Base-by-base conservation (phyloP, 2,797 vertebrate genomes). In the Megalops cyprinoides region DNA sequence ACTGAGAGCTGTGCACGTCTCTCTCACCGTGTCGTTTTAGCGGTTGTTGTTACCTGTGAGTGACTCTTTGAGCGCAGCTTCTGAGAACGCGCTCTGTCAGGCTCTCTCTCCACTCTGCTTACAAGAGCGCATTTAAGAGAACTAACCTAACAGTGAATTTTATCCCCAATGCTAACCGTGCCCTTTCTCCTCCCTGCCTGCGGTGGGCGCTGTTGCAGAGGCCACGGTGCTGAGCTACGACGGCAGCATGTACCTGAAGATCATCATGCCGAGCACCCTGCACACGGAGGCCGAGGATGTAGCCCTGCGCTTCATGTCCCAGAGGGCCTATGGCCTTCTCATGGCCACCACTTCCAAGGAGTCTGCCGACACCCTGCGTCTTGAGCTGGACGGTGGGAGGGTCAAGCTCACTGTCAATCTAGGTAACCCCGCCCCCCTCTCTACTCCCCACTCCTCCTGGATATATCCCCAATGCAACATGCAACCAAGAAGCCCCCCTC, bases 191-290 rank as follows among this genome's bases (percentile, higher is more conserved):
- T 74, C 44, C 42, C 71, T 25, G 44, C 71, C 71, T 74, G 71
- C 12, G 9, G 23, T n/a, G 39, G 42, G 71, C n/a, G 42, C 42
- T 48, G 23, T 5, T 78, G 7, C 93, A 97, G 97, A 98, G 93
- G 97, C 97, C 4, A 96, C 97, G 0, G 96, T 99, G 90, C 91
- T 99, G 86, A 98, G 97, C 88, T 99, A 98, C 0, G 97, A 99
- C 0, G 97, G 97, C 86, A 98, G 96, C 92, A 97, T 97, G 96
- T 99, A 97, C 90, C 94, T 99, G 92, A 98, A 98, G 92, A 94
- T 98, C 91, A 94, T 96, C 91, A 93, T 98, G 89, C 96, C 97
- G 0, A 88, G 90, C 1, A 93, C 95, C 44, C 94, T 97, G 94
- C 97, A 97, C 92, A 98, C 96, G 0, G 97, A 99, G 90, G 97